Base-by-base conservation (phyloP, 2,797 vertebrate species). In the Eutrigla gurnardus region DNA sequence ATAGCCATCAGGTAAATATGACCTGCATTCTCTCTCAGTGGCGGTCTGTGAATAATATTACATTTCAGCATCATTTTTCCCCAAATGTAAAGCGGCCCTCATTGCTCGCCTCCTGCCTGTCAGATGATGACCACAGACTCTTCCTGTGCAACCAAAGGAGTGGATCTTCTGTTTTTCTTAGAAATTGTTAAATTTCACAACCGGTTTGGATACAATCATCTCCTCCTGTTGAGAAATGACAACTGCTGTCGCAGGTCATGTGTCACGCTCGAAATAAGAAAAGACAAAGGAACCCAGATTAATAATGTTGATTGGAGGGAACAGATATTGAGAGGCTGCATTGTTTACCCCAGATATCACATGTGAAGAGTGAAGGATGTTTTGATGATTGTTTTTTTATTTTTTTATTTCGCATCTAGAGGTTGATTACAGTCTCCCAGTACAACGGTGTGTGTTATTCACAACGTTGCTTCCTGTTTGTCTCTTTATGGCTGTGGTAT, bases 391-490 rank as follows among this genome's bases (percentile, higher is more conserved):
- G 14, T 32, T 57, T 7, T 36, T 2, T 0, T 45, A 14, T 36
- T 12, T 52, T 32, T 60, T 37, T 10, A 39, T 76, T 45, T 62
- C 9, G 61, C 10, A 50, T 74, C 5, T 33, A 43, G 58, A 75
- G 49, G 46, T 52, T 77, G 40, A 63, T 35, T 13, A 9, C 43
- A 33, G 35, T 53, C 79, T 82, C 82, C 61, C 35, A 61, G 11
- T 9, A 42, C 66, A 62, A 37, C 67, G 36, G 11, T 10, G 33
- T 67, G 3, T 83, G 83, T 87, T 80, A 64, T 88, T 83, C 78
- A 59, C 76, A 80, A 42, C 61, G 71, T 36, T 66, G 74, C 89
- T 92, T 95, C 93, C 93, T 95, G 92, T 93, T 94, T 95, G 69
- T 84, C 58, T 75, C 85, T 79, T 65, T 74, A 74, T 3, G 43